These are phyloP conservation scores for Brienomyrus longianalis DNA, from an alignment of 2,113 vertebrate species.

Conservation along the genomic window DNA sequence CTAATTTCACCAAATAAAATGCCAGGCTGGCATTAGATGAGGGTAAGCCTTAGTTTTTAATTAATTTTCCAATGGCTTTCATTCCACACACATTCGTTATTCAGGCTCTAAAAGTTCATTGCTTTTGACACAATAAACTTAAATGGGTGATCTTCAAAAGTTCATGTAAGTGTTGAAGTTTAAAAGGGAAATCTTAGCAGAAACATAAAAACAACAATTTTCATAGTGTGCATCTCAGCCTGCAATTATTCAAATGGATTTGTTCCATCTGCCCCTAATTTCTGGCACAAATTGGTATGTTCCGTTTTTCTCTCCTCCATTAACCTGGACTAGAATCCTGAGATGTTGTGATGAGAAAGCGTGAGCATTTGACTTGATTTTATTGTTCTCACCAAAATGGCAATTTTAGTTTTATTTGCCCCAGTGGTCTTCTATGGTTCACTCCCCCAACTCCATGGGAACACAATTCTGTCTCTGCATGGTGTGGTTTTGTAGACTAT, in stretches of 20 bases:
- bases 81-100: neutral
- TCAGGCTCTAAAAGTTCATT: neutral
- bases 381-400: neutral
- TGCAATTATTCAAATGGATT: neutral
- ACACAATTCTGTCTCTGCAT: neutral
- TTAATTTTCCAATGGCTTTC: neutral
- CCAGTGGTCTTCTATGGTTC: neutral
- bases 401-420: neutral
- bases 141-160: neutral
- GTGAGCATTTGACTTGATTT: neutral
- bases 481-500: neutral
- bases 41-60: neutral
- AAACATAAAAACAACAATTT: neutral
- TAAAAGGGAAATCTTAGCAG: neutral
- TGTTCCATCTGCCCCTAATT: neutral
- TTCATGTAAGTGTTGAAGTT: neutral
- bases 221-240: neutral
- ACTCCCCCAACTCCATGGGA: neutral
- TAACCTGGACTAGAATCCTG: neutral
- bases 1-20: neutral
- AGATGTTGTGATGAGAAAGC: neutral
- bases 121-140: neutral
- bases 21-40: neutral
- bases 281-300: neutral
- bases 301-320: neutral